Conservation (phyloP, 2,113 vertebrate species). For the Isichthys henryi region DNA sequence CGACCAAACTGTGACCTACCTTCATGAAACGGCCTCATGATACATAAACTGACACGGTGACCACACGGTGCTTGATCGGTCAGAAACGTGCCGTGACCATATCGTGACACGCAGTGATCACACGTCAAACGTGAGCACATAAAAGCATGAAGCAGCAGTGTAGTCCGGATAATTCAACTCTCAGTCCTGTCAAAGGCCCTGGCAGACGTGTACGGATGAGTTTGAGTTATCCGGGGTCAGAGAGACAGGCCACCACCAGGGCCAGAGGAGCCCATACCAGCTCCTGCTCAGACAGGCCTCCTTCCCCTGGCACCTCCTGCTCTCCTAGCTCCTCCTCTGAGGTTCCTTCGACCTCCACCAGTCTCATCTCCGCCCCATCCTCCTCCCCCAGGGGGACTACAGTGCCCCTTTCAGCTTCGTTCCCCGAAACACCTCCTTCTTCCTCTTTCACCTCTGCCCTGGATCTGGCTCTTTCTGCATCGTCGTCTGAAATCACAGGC, state of each 20-base stretch:
- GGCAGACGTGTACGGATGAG: neutral
- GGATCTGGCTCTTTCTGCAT: neutral
- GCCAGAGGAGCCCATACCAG: neutral
- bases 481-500: constrained; percentile 28
- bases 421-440: constrained; percentile 26
- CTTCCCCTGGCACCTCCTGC: constrained; percentile 27
- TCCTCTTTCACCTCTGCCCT: constrained; percentile 5
- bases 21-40: neutral
- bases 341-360: neutral
- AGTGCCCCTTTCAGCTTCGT: constrained; percentile 2
- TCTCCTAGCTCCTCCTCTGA: constrained; percentile 33
- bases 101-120: neutral
- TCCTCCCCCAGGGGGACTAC: neutral
- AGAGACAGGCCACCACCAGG: neutral
- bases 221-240: constrained; percentile 18
- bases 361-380: constrained; percentile 23
- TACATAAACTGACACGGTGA: neutral
- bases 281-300: constrained; percentile 15
- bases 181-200: neutral
- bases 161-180: constrained; percentile 20
- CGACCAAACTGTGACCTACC: neutral
- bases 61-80: neutral
- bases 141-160: neutral
- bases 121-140: neutral
- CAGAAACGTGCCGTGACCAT: neutral